phyloP scores from a whole-genome alignment of 2,113 vertebrate genomes.

The Prinia subflava region DNA sequence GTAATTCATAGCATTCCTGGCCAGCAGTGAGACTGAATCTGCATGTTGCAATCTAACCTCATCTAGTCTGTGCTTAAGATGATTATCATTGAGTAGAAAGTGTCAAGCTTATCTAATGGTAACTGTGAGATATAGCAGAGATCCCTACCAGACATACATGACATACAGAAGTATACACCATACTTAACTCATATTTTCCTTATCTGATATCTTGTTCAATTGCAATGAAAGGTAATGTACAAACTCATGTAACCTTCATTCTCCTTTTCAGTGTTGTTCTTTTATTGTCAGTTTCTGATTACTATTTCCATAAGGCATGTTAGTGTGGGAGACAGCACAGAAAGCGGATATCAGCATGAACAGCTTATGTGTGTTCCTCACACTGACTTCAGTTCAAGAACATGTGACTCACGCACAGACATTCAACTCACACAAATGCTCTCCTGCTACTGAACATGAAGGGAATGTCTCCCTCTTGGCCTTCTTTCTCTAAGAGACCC shows the following conservation, averaged over 20 bases:
- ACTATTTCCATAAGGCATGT: neutral
- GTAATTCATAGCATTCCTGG: neutral
- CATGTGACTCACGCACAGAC: neutral
- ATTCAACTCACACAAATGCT: neutral
- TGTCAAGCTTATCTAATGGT: neutral
- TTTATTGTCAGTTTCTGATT: neutral
- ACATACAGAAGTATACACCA: neutral
- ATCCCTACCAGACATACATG: no score
- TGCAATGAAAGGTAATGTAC: neutral
- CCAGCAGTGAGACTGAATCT: neutral
- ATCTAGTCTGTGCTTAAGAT: neutral
- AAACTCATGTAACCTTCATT: neutral
- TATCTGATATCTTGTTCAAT: neutral
- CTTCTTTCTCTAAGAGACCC: neutral
- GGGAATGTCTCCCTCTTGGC: neutral
- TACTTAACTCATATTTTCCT: neutral
- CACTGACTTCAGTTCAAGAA: neutral
- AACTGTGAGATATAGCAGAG: accelerated
- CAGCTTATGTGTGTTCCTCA: neutral
- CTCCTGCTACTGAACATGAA: neutral
- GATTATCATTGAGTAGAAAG: neutral
- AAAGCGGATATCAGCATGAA: neutral
- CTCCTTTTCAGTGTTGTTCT: neutral
- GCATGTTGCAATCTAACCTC: neutral
- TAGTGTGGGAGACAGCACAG: neutral